phyloP scores from a whole-genome alignment of 2,888 invertebrate species.

The Baronia brevicornis region DNA sequence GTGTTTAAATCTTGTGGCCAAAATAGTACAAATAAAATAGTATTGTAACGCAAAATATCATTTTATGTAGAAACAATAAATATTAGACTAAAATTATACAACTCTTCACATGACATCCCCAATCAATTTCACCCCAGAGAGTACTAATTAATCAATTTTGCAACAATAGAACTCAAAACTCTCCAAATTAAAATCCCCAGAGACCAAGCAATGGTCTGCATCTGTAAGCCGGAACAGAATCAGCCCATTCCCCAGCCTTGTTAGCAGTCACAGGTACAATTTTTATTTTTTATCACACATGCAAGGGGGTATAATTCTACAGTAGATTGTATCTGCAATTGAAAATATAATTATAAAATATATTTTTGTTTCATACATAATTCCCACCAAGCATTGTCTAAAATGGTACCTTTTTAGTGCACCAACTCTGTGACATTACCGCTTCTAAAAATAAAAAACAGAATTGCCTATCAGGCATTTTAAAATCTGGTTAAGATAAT shows the following conservation, averaged over 20 bases:
- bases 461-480: constrained; percentile 8
- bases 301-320: constrained; percentile 26
- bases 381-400: constrained; percentile 26
- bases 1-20: too few relatives aligned
- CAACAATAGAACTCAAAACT: constrained; percentile 37
- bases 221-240: constrained; percentile 58
- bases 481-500: constrained; percentile 24
- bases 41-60: not conserved
- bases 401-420: constrained; percentile 7
- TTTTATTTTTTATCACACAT: constrained; percentile 19
- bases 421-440: constrained; percentile 36
- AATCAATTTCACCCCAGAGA: constrained; percentile 51
- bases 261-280: constrained; percentile 49
- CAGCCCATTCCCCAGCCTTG: constrained; percentile 48
- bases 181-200: constrained; percentile 41
- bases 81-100: constrained; percentile 36
- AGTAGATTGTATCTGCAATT: constrained; percentile 11
- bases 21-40: constrained; percentile 1
- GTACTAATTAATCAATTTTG: constrained; percentile 35
- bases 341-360: constrained; percentile 37
- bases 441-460: constrained; percentile 29
- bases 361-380: constrained; percentile 27
- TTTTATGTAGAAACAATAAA: not conserved
- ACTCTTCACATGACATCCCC: constrained; percentile 74
- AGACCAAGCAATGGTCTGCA: constrained; percentile 49